These are phyloP conservation scores for Nothocercus julius DNA, from an alignment of 2,113 vertebrate genomes.

Conservation along the genomic window DNA sequence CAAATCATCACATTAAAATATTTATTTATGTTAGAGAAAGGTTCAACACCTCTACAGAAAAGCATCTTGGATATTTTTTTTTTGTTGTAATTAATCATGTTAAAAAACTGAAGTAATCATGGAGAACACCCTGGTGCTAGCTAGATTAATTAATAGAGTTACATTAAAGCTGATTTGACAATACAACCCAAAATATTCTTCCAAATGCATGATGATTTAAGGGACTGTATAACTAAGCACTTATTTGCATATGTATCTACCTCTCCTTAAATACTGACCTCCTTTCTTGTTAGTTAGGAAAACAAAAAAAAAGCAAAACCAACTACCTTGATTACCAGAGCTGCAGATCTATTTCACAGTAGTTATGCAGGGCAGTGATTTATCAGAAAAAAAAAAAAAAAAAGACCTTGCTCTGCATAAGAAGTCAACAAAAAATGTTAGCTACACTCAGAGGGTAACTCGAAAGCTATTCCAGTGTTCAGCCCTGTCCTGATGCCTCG, in stretches of 20 bases:
- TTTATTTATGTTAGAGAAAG: neutral
- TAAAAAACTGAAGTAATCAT: neutral
- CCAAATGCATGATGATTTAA: neutral
- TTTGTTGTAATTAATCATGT: neutral
- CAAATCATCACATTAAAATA: neutral
- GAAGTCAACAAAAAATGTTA: constrained; percentile 8
- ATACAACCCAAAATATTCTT: neutral
- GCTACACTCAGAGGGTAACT: neutral
- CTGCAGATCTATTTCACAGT: neutral
- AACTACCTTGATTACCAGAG: neutral
- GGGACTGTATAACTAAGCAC: neutral
- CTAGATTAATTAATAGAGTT: neutral
- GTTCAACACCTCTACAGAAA: neutral
- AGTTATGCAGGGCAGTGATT: neutral
- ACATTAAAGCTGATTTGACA: neutral
- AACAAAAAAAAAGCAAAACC: neutral
- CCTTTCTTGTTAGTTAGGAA: neutral
- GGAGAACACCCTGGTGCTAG: neutral
- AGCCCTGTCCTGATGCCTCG: neutral
- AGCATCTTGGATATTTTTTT: neutral
- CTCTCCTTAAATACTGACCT: neutral
- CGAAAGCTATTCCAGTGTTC: neutral
- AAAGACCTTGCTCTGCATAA: neutral
- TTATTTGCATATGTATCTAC: neutral
- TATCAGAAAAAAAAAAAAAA: constrained; percentile 1